These are phyloP conservation scores for Tachypleus tridentatus DNA, from an alignment of 1,140 invertebrate genomes.

Conservation along the genomic window DNA sequence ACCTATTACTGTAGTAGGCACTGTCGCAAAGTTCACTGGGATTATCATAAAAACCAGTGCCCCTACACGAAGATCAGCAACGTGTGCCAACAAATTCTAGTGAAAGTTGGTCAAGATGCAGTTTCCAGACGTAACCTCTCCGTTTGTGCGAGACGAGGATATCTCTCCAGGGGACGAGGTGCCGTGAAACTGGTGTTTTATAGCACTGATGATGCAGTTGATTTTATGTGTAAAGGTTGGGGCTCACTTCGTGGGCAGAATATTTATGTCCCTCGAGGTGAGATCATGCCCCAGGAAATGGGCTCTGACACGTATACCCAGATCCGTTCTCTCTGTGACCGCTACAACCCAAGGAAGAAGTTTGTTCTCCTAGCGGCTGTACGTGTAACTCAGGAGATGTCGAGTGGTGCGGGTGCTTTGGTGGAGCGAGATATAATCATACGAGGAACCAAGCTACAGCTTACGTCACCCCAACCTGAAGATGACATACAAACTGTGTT, in stretches of 20 bases:
- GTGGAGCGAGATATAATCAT: constrained; percentile 71
- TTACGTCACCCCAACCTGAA: constrained; percentile 32
- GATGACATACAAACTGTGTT: constrained; percentile 19
- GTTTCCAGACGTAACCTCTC: constrained; percentile 65
- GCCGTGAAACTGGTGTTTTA: constrained; percentile 83
- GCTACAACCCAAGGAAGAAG: constrained; percentile 76
- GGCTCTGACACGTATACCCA: constrained; percentile 73
- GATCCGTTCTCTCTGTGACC: constrained; percentile 67
- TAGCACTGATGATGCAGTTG: constrained; percentile 64
- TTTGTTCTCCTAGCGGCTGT: constrained; percentile 79
- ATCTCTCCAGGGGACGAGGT: constrained; percentile 68
- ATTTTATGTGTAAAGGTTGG: constrained; percentile 38
- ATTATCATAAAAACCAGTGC: constrained; percentile 78
- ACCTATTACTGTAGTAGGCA: constrained; percentile 56
- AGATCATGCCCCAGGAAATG: constrained; percentile 71
- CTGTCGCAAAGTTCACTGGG: constrained; percentile 77
- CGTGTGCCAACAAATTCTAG: constrained; percentile 73
- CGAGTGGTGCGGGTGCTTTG: constrained; percentile 52
- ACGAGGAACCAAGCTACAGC: constrained; percentile 60
- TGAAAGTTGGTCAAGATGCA: constrained; percentile 67
- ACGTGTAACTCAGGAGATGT: constrained; percentile 73
- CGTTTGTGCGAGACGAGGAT: constrained; percentile 61
- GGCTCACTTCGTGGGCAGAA: constrained; percentile 13
- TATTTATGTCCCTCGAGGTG: constrained; percentile 61
- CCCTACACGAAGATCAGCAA: constrained; percentile 65